Evolutionary conservation across 2,888 invertebrate genomes (phyloP).

Genomic region (Melipona bicolor): DNA sequence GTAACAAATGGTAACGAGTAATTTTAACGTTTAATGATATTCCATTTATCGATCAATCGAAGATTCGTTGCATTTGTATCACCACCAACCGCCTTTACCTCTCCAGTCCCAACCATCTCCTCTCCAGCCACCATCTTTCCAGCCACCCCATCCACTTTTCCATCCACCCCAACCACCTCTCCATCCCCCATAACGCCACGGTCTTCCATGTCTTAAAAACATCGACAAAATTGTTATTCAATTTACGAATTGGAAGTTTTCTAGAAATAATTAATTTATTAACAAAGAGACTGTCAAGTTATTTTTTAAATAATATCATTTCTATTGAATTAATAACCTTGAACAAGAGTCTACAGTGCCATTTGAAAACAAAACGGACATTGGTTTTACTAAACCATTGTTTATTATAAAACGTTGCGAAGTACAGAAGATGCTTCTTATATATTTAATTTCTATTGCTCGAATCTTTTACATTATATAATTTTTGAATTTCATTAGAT

Average conservation of each 20-base stretch:
- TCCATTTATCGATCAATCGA: not conserved
- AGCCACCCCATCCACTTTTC: slow-evolving; percentile 6
- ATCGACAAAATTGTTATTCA: not conserved
- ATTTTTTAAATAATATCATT: not conserved
- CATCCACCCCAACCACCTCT: not conserved
- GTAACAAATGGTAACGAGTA: not conserved
- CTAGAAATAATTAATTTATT: not conserved
- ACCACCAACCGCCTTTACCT: slow-evolving; percentile 32
- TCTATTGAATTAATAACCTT: too few relatives aligned
- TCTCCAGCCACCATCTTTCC: slow-evolving; percentile 25
- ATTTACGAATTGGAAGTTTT: not conserved
- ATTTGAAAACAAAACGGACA: too few relatives aligned
- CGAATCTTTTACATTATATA: too few relatives aligned
- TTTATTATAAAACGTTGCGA: too few relatives aligned
- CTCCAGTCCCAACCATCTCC: slow-evolving; percentile 16
- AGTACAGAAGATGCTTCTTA: too few relatives aligned
- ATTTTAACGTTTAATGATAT: not conserved
- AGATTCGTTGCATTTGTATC: not conserved
- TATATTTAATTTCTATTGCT: too few relatives aligned
- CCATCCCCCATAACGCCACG: slow-evolving; percentile 25
- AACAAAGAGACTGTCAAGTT: not conserved
- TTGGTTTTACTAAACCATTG: too few relatives aligned
- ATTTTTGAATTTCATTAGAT: too few relatives aligned
- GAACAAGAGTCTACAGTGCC: too few relatives aligned
- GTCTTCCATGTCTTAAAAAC: slow-evolving; percentile 34